Conservation (phyloP, 1,140 invertebrate species). For the Drosophila ananassae region DNA sequence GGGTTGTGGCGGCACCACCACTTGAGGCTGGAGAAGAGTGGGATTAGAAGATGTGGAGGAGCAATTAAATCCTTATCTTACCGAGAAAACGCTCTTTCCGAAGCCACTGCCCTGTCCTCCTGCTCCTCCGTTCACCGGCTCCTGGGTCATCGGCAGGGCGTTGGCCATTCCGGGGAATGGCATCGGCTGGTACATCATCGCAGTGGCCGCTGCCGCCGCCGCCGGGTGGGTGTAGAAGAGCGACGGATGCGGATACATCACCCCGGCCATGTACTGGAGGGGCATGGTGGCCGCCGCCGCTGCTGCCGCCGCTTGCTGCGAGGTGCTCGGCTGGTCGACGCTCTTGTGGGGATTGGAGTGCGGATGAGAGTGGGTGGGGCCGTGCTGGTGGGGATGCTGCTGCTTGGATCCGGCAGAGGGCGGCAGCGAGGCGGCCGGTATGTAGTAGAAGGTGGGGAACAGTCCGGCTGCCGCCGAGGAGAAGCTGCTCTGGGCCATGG, state of each 20-base stretch:
- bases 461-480: constrained; percentile 64
- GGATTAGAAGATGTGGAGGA: neutral
- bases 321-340: constrained; percentile 53
- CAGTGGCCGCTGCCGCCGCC: constrained; percentile 61
- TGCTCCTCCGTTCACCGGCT: constrained; percentile 17
- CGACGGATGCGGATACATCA: constrained; percentile 85
- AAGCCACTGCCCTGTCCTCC: neutral
- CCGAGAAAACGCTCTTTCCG: constrained; percentile 54
- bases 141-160: constrained; percentile 54
- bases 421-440: constrained; percentile 84
- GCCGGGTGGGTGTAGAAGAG: constrained; percentile 80
- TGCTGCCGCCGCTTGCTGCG: constrained; percentile 53
- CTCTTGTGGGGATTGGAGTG: constrained; percentile 18
- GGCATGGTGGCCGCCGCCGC: constrained; percentile 54
- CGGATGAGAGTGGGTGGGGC: neutral
- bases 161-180: constrained; percentile 69
- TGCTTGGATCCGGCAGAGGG: constrained; percentile 14
- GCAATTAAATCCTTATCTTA: constrained; percentile 7
- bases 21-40: constrained; percentile 31
- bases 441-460: constrained; percentile 86
- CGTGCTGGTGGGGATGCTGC: neutral
- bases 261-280: constrained; percentile 85
- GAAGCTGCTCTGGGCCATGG: constrained; percentile 69
- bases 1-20: constrained; percentile 45
- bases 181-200: constrained; percentile 80